Evolutionary conservation across 2,113 vertebrate genomes (phyloP).

Genomic region (Papio anubis): DNA sequence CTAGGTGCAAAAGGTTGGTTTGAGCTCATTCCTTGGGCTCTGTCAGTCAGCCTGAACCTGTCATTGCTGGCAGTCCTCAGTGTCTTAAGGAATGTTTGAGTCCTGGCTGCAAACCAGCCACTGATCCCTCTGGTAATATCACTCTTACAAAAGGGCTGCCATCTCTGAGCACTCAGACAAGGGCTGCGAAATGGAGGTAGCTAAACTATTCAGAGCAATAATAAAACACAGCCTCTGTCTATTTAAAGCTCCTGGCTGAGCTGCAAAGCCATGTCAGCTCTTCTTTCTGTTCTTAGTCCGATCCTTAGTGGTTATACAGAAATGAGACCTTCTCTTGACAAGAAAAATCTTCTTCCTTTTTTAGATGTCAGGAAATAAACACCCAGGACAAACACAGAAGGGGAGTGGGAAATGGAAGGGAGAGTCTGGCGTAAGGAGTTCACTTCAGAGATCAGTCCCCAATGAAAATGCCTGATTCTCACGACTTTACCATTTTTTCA

Average conservation of each 20-base stretch:
- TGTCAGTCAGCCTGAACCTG: slow-evolving; percentile 47
- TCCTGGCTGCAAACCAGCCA: slow-evolving; percentile 47
- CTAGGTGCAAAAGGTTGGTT: neutral
- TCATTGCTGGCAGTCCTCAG: slow-evolving; percentile 54
- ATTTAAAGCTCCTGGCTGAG: neutral
- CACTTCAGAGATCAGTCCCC: neutral
- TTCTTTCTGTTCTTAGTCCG: neutral
- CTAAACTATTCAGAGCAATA: neutral
- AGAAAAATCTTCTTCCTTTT: neutral
- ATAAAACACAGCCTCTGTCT: neutral
- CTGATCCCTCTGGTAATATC: slow-evolving; percentile 3
- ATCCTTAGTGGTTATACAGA: neutral
- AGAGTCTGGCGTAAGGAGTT: neutral
- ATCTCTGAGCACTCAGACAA: neutral
- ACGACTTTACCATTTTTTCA: neutral
- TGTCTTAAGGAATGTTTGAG: neutral
- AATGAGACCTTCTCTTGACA: neutral
- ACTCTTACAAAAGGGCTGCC: slow-evolving; percentile 5
- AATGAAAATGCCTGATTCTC: neutral
- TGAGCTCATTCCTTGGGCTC: slow-evolving; percentile 76
- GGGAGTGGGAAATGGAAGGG: rapidly evolving
- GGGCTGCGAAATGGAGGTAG: slow-evolving; percentile 38
- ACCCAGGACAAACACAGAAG: neutral
- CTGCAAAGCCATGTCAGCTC: slow-evolving; percentile 2
- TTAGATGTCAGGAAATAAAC: neutral